A percentile compares a stretch with the other conserved stretches of the same genome.
phyloP scores from a whole-genome alignment of 1,140 invertebrate genomes.

The Drosophila melanogaster region DNA sequence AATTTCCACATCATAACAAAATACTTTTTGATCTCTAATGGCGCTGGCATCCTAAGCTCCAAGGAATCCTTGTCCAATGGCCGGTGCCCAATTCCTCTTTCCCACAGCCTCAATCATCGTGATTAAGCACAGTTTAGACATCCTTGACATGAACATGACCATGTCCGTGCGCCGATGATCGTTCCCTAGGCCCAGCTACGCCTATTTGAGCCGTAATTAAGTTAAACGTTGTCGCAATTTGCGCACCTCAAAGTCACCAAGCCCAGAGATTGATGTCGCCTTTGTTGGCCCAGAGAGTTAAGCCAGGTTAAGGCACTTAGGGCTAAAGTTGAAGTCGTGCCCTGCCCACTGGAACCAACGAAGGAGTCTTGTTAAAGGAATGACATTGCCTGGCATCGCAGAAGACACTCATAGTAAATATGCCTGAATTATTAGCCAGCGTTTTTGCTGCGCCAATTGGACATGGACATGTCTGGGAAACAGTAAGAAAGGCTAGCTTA shows the following conservation, averaged over 20 bases:
- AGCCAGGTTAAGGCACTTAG: slow-evolving; percentile 30
- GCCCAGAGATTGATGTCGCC: slow-evolving; percentile 73
- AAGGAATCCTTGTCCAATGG: slow-evolving; percentile 8
- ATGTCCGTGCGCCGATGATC: slow-evolving; percentile 37
- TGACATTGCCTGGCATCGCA: slow-evolving; percentile 45
- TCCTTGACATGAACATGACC: slow-evolving; percentile 68
- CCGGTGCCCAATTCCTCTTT: slow-evolving; percentile 10
- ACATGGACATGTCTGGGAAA: slow-evolving; percentile 75
- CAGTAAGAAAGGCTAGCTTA: slow-evolving; percentile 1
- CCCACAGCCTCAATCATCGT: slow-evolving; percentile 38
- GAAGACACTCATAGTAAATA: slow-evolving; percentile 64
- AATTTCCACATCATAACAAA: background rate
- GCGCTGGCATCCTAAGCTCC: background rate
- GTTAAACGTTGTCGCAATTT: slow-evolving; percentile 82
- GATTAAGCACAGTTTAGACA: slow-evolving; percentile 48
- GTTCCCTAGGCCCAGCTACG: slow-evolving; percentile 56
- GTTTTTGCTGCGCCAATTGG: slow-evolving; percentile 64
- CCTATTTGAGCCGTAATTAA: slow-evolving; percentile 81
- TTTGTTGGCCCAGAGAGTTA: slow-evolving; percentile 54
- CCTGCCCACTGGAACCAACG: slow-evolving; percentile 26
- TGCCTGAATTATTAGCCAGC: slow-evolving; percentile 74
- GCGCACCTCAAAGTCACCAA: slow-evolving; percentile 58
- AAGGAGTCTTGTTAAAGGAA: slow-evolving; percentile 65
- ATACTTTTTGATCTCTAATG: slow-evolving; percentile 9
- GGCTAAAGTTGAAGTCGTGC: slow-evolving; percentile 55